A percentile compares a stretch with the other conserved stretches of the same genome.
phyloP scores from a whole-genome alignment of 2,797 vertebrate species.

The Semaprochilodus insignis region DNA sequence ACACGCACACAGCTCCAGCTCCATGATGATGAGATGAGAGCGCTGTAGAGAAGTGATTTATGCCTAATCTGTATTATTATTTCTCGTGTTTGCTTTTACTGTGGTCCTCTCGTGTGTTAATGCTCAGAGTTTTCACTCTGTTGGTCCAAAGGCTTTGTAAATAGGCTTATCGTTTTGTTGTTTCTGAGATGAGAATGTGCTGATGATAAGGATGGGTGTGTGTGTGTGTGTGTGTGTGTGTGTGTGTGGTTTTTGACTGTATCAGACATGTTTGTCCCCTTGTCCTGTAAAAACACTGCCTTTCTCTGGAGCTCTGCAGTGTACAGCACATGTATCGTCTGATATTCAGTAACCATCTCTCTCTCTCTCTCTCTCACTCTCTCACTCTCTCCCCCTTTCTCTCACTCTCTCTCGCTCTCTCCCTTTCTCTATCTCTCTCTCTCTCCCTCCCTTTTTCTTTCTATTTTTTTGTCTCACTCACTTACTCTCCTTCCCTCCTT shows the following conservation, averaged over 20 bases:
- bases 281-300: slow-evolving; percentile 47
- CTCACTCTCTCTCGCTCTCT: neutral
- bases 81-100: slow-evolving; percentile 22
- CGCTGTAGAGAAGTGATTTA: slow-evolving; percentile 6
- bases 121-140: slow-evolving; percentile 42
- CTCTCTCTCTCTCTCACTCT: neutral
- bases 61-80: slow-evolving; percentile 35
- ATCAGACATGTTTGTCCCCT: slow-evolving; percentile 14
- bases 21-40: slow-evolving; percentile 10
- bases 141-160: slow-evolving; percentile 59
- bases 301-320: slow-evolving; percentile 49
- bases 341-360: neutral
- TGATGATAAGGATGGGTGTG: slow-evolving; percentile 7
- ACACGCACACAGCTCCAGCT: neutral
- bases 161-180: slow-evolving; percentile 48
- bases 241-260: slow-evolving; percentile 30
- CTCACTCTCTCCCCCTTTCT: neutral
- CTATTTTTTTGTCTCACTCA: neutral
- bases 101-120: slow-evolving; percentile 24
- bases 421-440: neutral
- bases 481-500: too few species aligned
- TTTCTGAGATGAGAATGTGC: slow-evolving; percentile 13
- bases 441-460: neutral
- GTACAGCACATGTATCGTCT: slow-evolving; percentile 2
- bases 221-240: slow-evolving; percentile 47